A percentile compares a stretch with the other conserved stretches of the same genome.
Conservation (phyloP, 1,140 invertebrate species). For the Chrysomallon squamiferum region DNA sequence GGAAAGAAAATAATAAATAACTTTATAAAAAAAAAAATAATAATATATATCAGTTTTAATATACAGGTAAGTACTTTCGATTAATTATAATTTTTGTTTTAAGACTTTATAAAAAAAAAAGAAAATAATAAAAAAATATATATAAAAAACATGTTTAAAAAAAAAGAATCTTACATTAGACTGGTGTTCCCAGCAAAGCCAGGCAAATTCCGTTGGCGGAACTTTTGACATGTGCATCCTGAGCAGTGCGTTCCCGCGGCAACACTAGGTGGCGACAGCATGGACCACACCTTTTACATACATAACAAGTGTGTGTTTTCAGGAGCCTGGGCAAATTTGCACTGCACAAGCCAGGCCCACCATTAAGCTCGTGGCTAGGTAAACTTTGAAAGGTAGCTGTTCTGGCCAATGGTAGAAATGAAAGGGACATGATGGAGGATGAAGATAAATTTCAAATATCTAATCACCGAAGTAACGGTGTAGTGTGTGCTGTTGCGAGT, state of each 20-base stretch:
- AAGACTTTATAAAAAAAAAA: no score
- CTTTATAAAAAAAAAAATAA: no score
- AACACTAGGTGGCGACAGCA: not conserved
- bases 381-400: not conserved
- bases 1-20: no score
- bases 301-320: not conserved
- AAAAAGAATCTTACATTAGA: slow-evolving; percentile 1
- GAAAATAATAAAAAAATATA: not conserved
- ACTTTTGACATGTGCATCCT: slow-evolving; percentile 5
- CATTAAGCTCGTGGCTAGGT: not conserved
- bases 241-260: not conserved
- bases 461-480: slow-evolving; percentile 2
- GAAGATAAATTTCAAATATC: slow-evolving; percentile 5
- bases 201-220: not conserved
- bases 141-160: slow-evolving; percentile 1
- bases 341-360: not conserved
- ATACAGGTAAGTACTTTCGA: no score
- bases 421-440: not conserved
- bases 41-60: no score
- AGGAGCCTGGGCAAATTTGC: slow-evolving; percentile 1
- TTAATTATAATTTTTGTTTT: no score
- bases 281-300: slow-evolving; percentile 7
- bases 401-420: no score
- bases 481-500: not conserved
- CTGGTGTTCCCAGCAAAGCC: slow-evolving; percentile 12